Evolutionary conservation across 2,113 vertebrate species (phyloP), one percentile per base, ranked within the genome.

Genomic region (Melanerpes formicivorus): DNA sequence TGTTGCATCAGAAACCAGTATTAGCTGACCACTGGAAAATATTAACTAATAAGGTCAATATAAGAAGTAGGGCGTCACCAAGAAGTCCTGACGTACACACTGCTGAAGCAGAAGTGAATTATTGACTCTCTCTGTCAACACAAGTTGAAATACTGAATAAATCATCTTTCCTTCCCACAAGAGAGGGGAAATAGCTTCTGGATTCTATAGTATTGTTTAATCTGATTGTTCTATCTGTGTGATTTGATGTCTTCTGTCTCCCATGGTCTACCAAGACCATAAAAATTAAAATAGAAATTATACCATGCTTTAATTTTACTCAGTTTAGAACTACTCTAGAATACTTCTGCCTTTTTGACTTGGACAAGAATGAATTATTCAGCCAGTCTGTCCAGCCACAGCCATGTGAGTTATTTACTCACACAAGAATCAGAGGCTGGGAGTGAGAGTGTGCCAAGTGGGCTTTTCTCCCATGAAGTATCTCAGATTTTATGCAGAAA

Each of bases 21-120:
- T 34, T 54, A 91, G 32, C 37, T 81, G 90, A 72, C 40, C 44
- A 37, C 34, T 88, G 80, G 80, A 88, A 94, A 92, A 90, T 66
- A 26, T 18, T 75, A 84, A n/a, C 63, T 54, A 62, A 46, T 76
- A 10, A 34, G 76, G 50, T 78, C 69, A 48, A 6, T 67, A 6
- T 11, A 72, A 67, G 32, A 54, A 79, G 67, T 29, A 67, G 59
- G 32, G 32, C 29, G n/a, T 84, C 48, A 64, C 54, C 40, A 34
- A 65, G 54, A 79, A 87, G 15, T 65, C 40, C 11, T 34, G 44
- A 50, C 18, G 6, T 69, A 13, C 22, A 19, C 7, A 2, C 18
- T 10, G 7, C 56, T 78, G 15, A 80, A 83, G n/a, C 27, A 56
- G 30, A 72, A 69, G 11, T 90, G 58, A 88, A 65, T 90, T 90